Conservation (phyloP, 2,888 invertebrate genomes). For the Acleris emargana region DNA sequence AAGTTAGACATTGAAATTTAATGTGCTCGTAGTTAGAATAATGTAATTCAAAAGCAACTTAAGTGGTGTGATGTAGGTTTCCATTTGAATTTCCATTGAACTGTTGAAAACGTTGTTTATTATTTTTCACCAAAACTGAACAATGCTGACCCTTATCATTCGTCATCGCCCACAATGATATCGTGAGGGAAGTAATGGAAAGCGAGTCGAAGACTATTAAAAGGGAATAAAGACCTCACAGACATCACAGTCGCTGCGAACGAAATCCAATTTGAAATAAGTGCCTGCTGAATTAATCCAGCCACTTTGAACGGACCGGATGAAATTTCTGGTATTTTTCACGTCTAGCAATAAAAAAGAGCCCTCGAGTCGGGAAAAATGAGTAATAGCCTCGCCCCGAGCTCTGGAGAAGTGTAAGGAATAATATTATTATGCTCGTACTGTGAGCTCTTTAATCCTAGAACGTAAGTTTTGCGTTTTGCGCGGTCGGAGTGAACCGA, state of each 20-base stretch:
- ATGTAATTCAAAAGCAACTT: neutral
- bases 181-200: constrained; percentile 51
- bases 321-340: constrained; percentile 83
- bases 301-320: constrained; percentile 78
- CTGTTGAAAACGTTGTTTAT: neutral
- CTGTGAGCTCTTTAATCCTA: constrained; percentile 71
- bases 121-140: constrained; percentile 8
- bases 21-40: neutral
- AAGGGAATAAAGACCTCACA: constrained; percentile 68
- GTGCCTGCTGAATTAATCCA: constrained; percentile 83
- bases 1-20: too few relatives aligned
- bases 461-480: constrained; percentile 52
- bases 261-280: constrained; percentile 83
- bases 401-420: constrained; percentile 73
- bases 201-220: constrained; percentile 70
- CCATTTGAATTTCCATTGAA: neutral
- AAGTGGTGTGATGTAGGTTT: constrained; percentile 1
- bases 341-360: constrained; percentile 81
- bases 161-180: constrained; percentile 52
- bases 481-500: constrained; percentile 36
- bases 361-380: constrained; percentile 74
- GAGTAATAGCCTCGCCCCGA: constrained; percentile 75
- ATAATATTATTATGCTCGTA: constrained; percentile 77
- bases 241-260: constrained; percentile 62
- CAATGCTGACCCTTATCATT: constrained; percentile 35